Conservation (phyloP, 2,113 vertebrate species). For the Excalfactoria chinensis region DNA sequence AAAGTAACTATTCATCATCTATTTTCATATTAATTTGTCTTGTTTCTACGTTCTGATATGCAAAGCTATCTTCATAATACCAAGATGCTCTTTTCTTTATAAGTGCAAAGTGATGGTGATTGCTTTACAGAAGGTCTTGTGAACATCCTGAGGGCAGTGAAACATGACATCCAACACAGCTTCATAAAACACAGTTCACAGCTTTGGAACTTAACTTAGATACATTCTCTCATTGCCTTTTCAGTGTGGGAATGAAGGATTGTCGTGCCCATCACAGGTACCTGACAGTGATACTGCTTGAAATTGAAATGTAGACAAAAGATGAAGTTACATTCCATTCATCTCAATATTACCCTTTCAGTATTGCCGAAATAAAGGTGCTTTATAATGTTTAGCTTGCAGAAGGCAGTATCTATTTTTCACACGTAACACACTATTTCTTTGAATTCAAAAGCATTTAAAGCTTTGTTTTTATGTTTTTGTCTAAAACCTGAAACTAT, state of each 20-base stretch:
- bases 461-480: not conserved
- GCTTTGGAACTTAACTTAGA: not conserved
- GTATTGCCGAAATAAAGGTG: not conserved
- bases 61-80: not conserved
- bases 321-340: not conserved
- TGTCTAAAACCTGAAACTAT: not conserved
- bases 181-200: not conserved
- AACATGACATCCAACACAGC: not conserved
- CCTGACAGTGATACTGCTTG: not conserved
- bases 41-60: not conserved
- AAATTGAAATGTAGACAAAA: not conserved
- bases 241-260: not conserved
- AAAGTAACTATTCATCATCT: not conserved
- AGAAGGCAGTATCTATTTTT: not conserved
- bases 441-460: not conserved
- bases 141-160: not conserved
- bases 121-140: not conserved
- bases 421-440: not conserved
- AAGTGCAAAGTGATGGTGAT: not conserved
- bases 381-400: not conserved
- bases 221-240: not conserved
- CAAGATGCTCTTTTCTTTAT: not conserved
- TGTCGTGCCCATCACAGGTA: not conserved
- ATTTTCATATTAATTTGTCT: not conserved
- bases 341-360: not conserved